Conservation (phyloP, 2,113 vertebrate species). For the Engraulis encrasicolus region DNA sequence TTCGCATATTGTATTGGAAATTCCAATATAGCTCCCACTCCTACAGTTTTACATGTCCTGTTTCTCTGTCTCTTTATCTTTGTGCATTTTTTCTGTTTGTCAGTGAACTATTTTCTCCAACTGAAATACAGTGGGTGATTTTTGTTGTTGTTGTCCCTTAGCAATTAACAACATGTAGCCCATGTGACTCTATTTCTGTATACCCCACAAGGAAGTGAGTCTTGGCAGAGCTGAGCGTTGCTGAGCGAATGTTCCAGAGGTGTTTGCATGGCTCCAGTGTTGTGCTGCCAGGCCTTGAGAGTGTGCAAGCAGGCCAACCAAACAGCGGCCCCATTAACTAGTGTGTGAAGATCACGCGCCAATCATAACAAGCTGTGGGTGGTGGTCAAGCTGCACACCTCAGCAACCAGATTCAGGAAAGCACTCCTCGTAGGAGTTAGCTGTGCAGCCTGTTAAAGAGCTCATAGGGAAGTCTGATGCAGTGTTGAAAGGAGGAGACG, state of each 20-base stretch:
- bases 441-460: slow-evolving; percentile 1
- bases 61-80: too few relatives aligned
- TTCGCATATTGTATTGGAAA: too few relatives aligned
- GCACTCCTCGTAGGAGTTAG: neutral
- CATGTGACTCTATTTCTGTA: neutral
- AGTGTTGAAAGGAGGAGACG: neutral
- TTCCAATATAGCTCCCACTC: too few relatives aligned
- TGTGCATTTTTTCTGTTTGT: too few relatives aligned
- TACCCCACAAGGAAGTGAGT: neutral
- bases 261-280: neutral
- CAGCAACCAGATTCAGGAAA: neutral
- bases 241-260: neutral
- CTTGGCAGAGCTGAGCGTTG: neutral
- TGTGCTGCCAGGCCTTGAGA: neutral
- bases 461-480: neutral
- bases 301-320: neutral
- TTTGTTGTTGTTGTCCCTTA: neutral
- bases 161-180: neutral
- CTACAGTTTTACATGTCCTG: too few relatives aligned
- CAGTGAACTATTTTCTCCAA: too few relatives aligned
- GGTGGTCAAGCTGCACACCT: neutral
- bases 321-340: slow-evolving; percentile 18
- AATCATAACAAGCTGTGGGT: slow-evolving; percentile 18
- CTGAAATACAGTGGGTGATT: too few relatives aligned
- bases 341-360: neutral